Base-by-base conservation (phyloP, 1,140 invertebrate species). In the Zaprionus lachaisei region DNA sequence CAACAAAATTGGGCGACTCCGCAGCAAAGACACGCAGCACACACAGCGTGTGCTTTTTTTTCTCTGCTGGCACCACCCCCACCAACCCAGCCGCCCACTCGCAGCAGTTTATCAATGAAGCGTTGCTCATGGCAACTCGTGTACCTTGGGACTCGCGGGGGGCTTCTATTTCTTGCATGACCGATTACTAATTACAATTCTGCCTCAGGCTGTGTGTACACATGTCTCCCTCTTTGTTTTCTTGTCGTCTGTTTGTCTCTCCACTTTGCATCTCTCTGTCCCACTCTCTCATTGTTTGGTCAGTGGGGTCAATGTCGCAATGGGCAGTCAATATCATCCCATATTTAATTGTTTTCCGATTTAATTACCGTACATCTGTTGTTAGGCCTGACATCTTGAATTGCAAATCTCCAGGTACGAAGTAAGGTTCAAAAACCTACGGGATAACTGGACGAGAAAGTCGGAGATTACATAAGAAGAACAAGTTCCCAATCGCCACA, bases 121-220 rank as follows among this genome's bases (percentile, higher is more conserved):
- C 79, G 73, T 81, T 69, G 64, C 74, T 64, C 58, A 54, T 62
- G 60, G 69, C 54, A 28, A 69, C 65, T 56, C 26, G 47, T 7
- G 64, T 74, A 69, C 58, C 72, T 76, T 64, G 51, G 73, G 77
- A 57, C 57, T 55, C 31, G 62, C 26, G 64, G 72, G 72, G 64
- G 72, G 78, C 71, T 77, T 77, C 79, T 84, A 84, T 91, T 91
- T 92, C 83, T 91, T 90, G 87, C 91, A 91, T 92, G 87, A 92
- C 77, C 80, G 84, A 86, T 80, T 86, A 72, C 89, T 84, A 84
- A 91, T 92, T 92, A 84, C 89, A 91, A 83, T 91, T 74, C 77
- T 89, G 72, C 58, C 68, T 74, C 63, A 3, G 41, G 41, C n/a
- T 68, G 64, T 60, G 49, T 61, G 54, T 81, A 47, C n/a, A 9